phyloP scores from a whole-genome alignment of 2,888 invertebrate species.

The Epiblema foenella region DNA sequence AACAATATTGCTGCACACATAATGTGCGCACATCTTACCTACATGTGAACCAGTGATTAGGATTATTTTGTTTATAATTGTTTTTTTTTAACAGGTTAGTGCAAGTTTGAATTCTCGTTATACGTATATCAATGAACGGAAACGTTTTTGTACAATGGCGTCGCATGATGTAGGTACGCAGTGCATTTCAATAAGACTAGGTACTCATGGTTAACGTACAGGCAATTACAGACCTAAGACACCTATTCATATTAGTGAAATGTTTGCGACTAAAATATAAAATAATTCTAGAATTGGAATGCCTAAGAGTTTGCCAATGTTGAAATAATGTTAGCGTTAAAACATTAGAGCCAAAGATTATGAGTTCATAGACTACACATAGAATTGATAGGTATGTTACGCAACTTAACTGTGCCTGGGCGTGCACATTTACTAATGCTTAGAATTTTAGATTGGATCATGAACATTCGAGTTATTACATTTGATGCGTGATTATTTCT shows the following conservation, averaged over 20 bases:
- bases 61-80: constrained; percentile 46
- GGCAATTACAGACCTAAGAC: background rate
- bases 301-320: background rate
- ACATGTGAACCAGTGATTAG: constrained; percentile 41
- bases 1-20: constrained; percentile 48
- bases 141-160: constrained; percentile 39
- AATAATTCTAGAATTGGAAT: background rate
- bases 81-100: constrained; percentile 67
- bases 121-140: constrained; percentile 16
- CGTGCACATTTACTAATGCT: constrained; percentile 2
- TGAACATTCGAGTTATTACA: constrained; percentile 22
- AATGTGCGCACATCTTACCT: constrained; percentile 54
- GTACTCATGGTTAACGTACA: background rate
- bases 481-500: constrained; percentile 49
- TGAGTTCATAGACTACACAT: constrained; percentile 9
- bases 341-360: constrained; percentile 33
- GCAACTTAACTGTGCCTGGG: constrained; percentile 38
- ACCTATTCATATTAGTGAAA: background rate
- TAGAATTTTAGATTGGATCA: background rate
- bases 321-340: constrained; percentile 8
- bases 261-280: background rate
- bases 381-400: constrained; percentile 1
- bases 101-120: constrained; percentile 55
- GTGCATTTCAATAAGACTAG: constrained; percentile 17
- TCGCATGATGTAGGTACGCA: constrained; percentile 29